These are phyloP conservation scores for Dendropsophus ebraccatus DNA, from an alignment of 2,113 vertebrate genomes.

Conservation along the genomic window DNA sequence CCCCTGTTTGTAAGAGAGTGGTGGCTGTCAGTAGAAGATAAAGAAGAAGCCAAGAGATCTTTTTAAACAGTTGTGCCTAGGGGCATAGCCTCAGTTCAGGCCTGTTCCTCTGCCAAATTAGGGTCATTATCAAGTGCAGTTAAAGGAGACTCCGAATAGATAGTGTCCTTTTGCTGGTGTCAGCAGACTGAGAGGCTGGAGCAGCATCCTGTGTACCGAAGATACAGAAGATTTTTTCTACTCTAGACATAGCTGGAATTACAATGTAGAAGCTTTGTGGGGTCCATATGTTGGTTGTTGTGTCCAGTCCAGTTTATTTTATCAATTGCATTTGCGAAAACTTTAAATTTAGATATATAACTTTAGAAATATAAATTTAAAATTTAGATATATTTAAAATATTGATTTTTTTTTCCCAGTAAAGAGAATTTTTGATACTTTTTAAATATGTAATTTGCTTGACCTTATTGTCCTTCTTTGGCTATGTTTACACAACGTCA, in stretches of 20 bases:
- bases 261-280: neutral
- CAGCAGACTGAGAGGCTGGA: neutral
- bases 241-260: neutral
- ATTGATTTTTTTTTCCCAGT: too few relatives aligned
- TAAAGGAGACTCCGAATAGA: neutral
- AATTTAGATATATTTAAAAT: too few relatives aligned
- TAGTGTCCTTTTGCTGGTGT: neutral
- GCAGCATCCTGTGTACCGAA: neutral
- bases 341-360: too few relatives aligned
- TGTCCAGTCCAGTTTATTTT: too few relatives aligned
- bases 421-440: too few relatives aligned
- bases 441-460: too few relatives aligned
- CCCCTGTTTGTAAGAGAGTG: neutral
- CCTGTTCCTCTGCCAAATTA: neutral
- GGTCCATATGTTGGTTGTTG: neutral
- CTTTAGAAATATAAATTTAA: too few relatives aligned
- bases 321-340: too few relatives aligned
- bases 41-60: neutral
- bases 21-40: neutral
- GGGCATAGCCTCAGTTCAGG: neutral
- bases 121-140: neutral
- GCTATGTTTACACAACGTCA: too few relatives aligned
- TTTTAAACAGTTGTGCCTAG: neutral
- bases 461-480: too few relatives aligned
- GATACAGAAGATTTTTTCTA: neutral